A percentile compares a stretch with the other conserved stretches of the same genome.
Conservation (phyloP, 2,113 vertebrate genomes). For the Calcarius ornatus region DNA sequence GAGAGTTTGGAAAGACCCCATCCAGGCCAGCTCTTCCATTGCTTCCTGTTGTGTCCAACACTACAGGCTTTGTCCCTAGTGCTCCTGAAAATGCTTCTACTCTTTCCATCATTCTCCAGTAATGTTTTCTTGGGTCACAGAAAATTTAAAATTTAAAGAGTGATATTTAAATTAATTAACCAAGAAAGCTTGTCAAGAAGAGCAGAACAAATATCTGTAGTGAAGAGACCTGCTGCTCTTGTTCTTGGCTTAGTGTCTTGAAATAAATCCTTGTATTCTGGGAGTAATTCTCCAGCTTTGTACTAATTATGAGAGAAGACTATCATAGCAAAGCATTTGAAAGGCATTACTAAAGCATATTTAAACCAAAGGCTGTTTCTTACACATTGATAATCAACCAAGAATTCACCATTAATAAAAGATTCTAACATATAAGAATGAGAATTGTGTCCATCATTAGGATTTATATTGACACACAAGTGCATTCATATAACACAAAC, state of each 20-base stretch:
- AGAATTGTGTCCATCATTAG: background rate
- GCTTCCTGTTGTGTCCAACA: background rate
- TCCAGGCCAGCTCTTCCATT: background rate
- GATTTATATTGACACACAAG: background rate
- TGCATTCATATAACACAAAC: background rate
- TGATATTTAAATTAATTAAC: background rate
- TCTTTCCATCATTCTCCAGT: background rate
- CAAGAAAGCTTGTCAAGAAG: background rate
- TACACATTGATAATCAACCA: background rate
- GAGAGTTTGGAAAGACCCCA: background rate
- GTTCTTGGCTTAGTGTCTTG: background rate
- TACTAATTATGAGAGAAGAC: background rate
- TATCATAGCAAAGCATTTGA: background rate
- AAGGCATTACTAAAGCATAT: background rate
- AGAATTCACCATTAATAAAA: background rate
- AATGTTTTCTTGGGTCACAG: background rate
- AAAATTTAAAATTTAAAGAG: background rate
- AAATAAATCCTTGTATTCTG: background rate
- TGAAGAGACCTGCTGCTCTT: background rate
- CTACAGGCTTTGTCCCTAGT: accelerated
- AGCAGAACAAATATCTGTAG: background rate
- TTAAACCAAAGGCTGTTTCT: background rate
- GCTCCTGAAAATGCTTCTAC: background rate
- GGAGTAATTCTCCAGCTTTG: background rate
- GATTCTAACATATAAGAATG: background rate